Evolutionary conservation across 2,797 vertebrate genomes (phyloP).

Genomic region (Allenopithecus nigroviridis): DNA sequence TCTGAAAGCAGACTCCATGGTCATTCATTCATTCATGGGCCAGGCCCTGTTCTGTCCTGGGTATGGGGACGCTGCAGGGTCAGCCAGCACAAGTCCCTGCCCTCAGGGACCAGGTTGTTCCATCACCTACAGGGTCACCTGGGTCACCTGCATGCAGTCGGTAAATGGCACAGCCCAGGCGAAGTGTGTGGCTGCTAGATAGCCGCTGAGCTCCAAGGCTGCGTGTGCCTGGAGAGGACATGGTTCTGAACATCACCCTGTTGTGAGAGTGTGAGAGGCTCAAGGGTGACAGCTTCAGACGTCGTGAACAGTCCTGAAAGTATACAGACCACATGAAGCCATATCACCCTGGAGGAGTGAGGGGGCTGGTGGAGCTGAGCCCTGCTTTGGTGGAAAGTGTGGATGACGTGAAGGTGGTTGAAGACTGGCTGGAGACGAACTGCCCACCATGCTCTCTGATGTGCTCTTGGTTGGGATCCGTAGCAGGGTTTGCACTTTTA

Average conservation of each 20-base stretch:
- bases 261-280: neutral
- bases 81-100: neutral
- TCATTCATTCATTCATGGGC: fast-evolving
- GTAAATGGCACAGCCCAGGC: fast-evolving
- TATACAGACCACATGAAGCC: neutral
- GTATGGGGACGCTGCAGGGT: fast-evolving
- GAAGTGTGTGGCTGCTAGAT: fast-evolving
- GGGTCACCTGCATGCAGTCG: fast-evolving
- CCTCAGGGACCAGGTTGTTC: neutral
- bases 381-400: neutral
- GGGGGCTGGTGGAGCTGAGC: neutral
- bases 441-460: fast-evolving
- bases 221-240: neutral
- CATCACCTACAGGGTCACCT: fast-evolving
- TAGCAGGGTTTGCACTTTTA: neutral
- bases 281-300: neutral
- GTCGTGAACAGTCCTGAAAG: neutral
- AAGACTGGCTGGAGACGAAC: neutral
- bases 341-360: neutral
- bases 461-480: fast-evolving
- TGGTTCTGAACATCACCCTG: neutral
- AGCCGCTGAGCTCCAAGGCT: neutral
- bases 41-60: neutral
- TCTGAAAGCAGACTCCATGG: neutral
- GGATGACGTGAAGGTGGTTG: neutral